Evolutionary conservation across 2,888 invertebrate genomes (phyloP).

Genomic region (Pasiphila rectangulata): DNA sequence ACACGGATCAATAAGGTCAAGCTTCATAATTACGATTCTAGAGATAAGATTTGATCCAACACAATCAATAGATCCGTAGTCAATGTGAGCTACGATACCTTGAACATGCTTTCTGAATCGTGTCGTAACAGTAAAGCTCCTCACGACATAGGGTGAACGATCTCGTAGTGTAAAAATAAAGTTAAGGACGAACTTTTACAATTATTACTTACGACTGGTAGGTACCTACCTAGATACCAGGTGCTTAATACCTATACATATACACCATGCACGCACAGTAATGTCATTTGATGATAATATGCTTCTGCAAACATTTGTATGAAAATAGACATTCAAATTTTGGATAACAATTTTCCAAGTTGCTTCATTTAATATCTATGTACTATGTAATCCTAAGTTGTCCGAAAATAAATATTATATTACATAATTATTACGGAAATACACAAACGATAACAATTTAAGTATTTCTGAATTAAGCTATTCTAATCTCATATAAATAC

Average conservation of each 20-base stretch:
- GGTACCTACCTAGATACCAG: background rate
- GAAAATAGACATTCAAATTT: too few relatives aligned
- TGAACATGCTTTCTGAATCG: slow-evolving; percentile 30
- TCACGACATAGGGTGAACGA: slow-evolving; percentile 49
- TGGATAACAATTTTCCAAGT: too few relatives aligned
- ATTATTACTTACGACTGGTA: slow-evolving; percentile 17
- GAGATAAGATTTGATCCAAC: background rate
- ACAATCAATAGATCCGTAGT: background rate
- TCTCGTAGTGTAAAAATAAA: slow-evolving; percentile 55
- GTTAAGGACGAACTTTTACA: slow-evolving; percentile 45
- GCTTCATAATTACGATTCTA: background rate
- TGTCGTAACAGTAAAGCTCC: slow-evolving; percentile 31
- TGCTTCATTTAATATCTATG: too few relatives aligned
- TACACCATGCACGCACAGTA: too few relatives aligned
- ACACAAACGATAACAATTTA: too few relatives aligned
- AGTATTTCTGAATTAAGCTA: too few relatives aligned
- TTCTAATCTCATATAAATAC: too few relatives aligned
- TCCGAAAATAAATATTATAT: too few relatives aligned
- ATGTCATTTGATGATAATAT: too few relatives aligned
- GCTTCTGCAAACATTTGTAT: too few relatives aligned
- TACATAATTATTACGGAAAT: too few relatives aligned
- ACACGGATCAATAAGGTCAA: background rate
- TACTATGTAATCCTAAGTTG: too few relatives aligned
- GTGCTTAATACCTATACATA: background rate
- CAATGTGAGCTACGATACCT: slow-evolving; percentile 19